Base-by-base conservation (phyloP, 2,113 vertebrate genomes). In the Phalacrocorax carbo region DNA sequence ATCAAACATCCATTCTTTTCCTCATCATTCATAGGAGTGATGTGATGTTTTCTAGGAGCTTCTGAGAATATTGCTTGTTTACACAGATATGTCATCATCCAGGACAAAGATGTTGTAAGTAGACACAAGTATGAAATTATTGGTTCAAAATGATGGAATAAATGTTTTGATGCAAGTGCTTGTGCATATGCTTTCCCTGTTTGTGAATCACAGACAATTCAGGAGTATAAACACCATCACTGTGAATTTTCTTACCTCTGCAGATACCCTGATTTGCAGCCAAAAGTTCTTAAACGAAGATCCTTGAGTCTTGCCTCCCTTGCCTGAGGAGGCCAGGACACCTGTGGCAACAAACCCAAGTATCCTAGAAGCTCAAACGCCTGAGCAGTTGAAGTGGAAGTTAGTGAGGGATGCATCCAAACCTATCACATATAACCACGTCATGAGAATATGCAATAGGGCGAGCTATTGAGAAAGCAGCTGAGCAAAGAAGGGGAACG, bases 71-170 rank as follows among this genome's bases (percentile, higher is more conserved):
- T 15, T 2, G 2, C 17, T 92, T 10, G 34, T 54, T 80, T 23
- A 40, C 14, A 18, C 25, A 2, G 5, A 9, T 8, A 9, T 8
- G 19, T 49, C 61, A 34, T 15, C 5, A 3, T 29, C 8, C 0
- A 5, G 66, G 49, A 46, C 30, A 72, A 29, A 62, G 70, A 20
- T 52, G 30, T 21, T 1, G 0, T 19, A 30, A 26, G 13, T 2
- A 76, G 38, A 49, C 30, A 65, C 19, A 60, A 48, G 7, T 29
- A 68, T 38, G 32, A 78, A 94, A 55, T 60, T 21, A 29, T 51
- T 32, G 14, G 8, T 82, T 76, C 26, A 57, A 30, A 77, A 40
- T 29, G 40, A 22, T 29, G 21, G 30, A 66, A 30, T 69, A 51
- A 72, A 46, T 22, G 25, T 51, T 89, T 62, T 55, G 48, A 25